Evolutionary conservation across 1,140 invertebrate species (phyloP).

Genomic region (Drosophila fuyamai): DNA sequence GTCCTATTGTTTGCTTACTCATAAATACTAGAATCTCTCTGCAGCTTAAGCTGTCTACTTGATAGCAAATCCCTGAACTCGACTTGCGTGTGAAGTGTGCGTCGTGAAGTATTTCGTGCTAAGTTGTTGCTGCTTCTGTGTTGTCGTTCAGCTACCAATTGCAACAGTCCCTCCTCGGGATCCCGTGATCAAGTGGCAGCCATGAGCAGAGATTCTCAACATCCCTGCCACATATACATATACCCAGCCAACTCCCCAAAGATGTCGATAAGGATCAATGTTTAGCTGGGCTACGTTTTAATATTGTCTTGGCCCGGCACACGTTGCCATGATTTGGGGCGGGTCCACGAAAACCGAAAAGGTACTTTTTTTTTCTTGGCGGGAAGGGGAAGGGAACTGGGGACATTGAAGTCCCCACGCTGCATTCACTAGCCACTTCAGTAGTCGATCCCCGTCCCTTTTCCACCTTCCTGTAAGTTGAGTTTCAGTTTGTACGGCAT

Average conservation of each 20-base stretch:
- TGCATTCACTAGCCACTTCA: conserved; percentile 16
- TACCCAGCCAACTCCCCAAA: conserved; percentile 34
- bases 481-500: not conserved
- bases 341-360: conserved; percentile 30
- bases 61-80: conserved; percentile 15
- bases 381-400: too few species aligned
- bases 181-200: conserved; percentile 15
- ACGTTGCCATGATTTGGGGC: conserved; percentile 72
- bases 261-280: conserved; percentile 81
- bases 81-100: conserved; percentile 22
- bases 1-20: too few species aligned
- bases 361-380: too few species aligned
- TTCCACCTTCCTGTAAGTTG: conserved; percentile 14
- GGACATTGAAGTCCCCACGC: not conserved
- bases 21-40: not conserved
- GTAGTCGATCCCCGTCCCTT: conserved; percentile 8
- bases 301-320: conserved; percentile 55
- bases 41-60: not conserved
- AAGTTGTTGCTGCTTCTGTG: conserved; percentile 66
- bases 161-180: conserved; percentile 20
- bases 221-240: conserved; percentile 2
- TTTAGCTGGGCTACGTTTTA: conserved; percentile 72
- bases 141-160: conserved; percentile 74
- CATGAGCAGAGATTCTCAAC: conserved; percentile 6
- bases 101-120: conserved; percentile 61